These are phyloP conservation scores for Rhinoraja longicauda DNA, from an alignment of 2,797 vertebrate species.

Conservation along the genomic window DNA sequence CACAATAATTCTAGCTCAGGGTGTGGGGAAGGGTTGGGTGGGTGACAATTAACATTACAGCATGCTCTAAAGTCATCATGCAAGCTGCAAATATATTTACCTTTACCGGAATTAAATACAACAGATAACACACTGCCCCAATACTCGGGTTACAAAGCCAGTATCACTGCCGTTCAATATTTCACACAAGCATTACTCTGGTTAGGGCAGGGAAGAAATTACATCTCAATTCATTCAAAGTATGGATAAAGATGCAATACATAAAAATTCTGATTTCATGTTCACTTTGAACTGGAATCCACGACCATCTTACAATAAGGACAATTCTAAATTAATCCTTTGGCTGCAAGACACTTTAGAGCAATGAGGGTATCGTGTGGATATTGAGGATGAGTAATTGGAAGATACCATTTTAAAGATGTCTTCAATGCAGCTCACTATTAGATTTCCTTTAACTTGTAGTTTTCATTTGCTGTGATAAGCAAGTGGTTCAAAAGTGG, in stretches of 20 bases:
- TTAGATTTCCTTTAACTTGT: too few species aligned
- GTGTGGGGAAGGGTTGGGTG: too few species aligned
- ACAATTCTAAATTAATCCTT: background rate
- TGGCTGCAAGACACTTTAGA: background rate
- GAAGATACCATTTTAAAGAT: too few species aligned
- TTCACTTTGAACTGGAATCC: background rate
- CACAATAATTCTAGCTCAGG: conserved; percentile 33
- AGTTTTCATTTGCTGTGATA: too few species aligned
- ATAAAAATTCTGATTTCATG: background rate
- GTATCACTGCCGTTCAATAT: background rate
- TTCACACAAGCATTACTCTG: background rate
- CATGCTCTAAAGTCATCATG: conserved; percentile 26
- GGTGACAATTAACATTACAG: background rate
- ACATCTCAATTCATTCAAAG: background rate
- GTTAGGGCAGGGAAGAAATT: background rate
- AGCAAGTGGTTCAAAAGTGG: too few species aligned
- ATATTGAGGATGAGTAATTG: too few species aligned
- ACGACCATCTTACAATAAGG: background rate
- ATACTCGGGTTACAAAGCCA: background rate
- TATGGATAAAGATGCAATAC: background rate
- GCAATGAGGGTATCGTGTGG: too few species aligned
- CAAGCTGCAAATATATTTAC: background rate
- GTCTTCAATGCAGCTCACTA: too few species aligned
- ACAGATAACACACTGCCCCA: background rate
- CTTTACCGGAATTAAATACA: background rate